Base-by-base conservation (phyloP, 2,888 invertebrate genomes). In the Drosophila mercatorum region DNA sequence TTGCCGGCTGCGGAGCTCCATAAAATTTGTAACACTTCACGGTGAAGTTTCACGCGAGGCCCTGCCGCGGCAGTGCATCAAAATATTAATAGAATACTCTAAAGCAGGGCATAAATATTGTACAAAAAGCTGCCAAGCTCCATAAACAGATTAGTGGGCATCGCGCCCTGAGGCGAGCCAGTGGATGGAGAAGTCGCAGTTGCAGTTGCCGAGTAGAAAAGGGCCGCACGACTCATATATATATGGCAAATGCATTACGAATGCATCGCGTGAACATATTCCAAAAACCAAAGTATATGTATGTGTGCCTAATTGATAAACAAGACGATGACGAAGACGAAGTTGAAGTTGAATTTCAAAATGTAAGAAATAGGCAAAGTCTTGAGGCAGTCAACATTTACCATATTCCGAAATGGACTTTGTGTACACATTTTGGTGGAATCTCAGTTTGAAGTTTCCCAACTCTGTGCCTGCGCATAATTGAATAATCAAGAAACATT, bases 11-110 rank as follows among this genome's bases (percentile, higher is more conserved):
- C 28, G 22, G n/a, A n/a, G 47, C 49, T 49, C 58, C 65, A 88
- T 85, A 71, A 84, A 84, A 82, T 82, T 87, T 84, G 78, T 82
- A 84, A 87, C 83, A 84, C 88, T 84, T 84, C 79, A 74, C 68
- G 66, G 55, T 38, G 57, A 68, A 72, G 73, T 75, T 78, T 73
- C 46, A 38, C 65, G 34, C 44, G 41, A 28, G 41, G 31, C 51
- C 57, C 41, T 63, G 49, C 44, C 41, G 38, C 62, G 66, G 64
- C 63, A 62, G 52, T 62, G 63, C 57, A 58, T 51, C 57, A 47
- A 78, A 80, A 78, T 84, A 83, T 83, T 84, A 80, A 84, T 87
- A 84, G 83, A 87, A 86, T 66, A 69, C 73, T 66, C 68, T 68
- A 56, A 60, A 70, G 40, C 63, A 52, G 75, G 63, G 61, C 80